Conservation (phyloP, 1,140 invertebrate species). For the Monomorium pharaonis region DNA sequence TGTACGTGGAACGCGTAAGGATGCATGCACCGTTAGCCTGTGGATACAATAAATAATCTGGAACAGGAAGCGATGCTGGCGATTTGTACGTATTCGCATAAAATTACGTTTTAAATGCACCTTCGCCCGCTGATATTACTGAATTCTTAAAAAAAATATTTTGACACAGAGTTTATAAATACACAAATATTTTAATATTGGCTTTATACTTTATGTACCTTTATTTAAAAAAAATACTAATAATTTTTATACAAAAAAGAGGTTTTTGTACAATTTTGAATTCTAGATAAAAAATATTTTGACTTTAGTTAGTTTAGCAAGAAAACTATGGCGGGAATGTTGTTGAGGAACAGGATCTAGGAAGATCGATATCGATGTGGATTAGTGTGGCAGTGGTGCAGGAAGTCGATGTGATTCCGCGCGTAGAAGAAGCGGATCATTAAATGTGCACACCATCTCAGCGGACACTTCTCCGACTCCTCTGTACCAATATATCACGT, state of each 20-base stretch:
- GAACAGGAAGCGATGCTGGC: conserved; percentile 65
- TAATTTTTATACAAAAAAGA: background rate
- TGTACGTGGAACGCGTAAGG: conserved; percentile 51
- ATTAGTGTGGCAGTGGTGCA: conserved; percentile 74
- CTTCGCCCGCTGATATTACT: background rate
- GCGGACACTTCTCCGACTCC: conserved; percentile 41
- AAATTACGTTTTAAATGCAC: conserved; percentile 45
- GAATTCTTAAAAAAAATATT: background rate
- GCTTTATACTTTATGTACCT: background rate
- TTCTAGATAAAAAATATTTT: conserved; percentile 13
- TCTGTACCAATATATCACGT: conserved; percentile 65
- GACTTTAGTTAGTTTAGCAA: background rate
- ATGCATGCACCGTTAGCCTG: conserved; percentile 71
- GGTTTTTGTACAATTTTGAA: background rate
- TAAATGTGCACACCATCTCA: conserved; percentile 61
- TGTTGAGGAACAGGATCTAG: conserved; percentile 67
- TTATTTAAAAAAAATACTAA: background rate
- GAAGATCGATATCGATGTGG: conserved; percentile 75
- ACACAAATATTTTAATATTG: background rate
- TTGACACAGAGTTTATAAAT: background rate
- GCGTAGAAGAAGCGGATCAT: conserved; percentile 50
- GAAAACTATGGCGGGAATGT: conserved; percentile 10
- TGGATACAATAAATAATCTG: conserved; percentile 73
- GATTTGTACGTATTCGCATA: conserved; percentile 66
- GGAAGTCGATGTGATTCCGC: conserved; percentile 41